Evolutionary conservation across 2,797 vertebrate species (phyloP).

Genomic region (Liasis olivaceus): DNA sequence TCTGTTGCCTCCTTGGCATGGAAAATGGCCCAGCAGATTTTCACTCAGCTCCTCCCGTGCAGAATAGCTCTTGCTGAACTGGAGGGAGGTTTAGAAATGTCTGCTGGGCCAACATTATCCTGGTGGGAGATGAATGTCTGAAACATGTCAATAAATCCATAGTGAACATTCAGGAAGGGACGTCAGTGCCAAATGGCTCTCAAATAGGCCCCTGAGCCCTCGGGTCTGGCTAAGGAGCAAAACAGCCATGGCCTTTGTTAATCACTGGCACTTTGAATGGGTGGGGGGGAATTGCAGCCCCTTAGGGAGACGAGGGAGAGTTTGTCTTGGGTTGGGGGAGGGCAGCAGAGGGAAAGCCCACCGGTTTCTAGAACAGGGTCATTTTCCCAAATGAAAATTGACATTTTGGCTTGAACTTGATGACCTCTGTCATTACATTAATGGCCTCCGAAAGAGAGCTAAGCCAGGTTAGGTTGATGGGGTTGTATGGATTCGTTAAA

Average conservation of each 20-base stretch:
- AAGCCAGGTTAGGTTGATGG: constrained; percentile 56
- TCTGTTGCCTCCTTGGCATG: neutral
- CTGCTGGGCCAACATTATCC: constrained; percentile 43
- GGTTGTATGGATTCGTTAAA: constrained; percentile 52
- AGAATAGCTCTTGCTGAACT: neutral
- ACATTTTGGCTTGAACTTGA: constrained; percentile 69
- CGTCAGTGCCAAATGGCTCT: constrained; percentile 61
- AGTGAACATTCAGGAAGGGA: constrained; percentile 52
- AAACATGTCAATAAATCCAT: constrained; percentile 70
- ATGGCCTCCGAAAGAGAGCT: constrained; percentile 57
- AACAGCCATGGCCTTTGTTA: constrained; percentile 69
- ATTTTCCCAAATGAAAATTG: constrained; percentile 71
- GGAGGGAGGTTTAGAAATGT: constrained; percentile 44
- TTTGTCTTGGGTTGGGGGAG: constrained; percentile 25
- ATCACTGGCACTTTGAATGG: constrained; percentile 72
- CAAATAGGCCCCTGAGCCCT: constrained; percentile 58
- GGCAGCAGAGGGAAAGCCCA: constrained; percentile 30
- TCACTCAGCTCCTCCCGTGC: neutral
- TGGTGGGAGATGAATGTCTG: constrained; percentile 63
- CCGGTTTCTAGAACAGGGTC: constrained; percentile 57
- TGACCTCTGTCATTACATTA: constrained; percentile 70
- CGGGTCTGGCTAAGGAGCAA: constrained; percentile 50
- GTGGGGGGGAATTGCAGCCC: constrained; percentile 57
- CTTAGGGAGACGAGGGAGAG: constrained; percentile 43
- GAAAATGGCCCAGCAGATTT: neutral